Evolutionary conservation across 2,113 vertebrate species (phyloP).

Genomic region (Oreotragus oreotragus): DNA sequence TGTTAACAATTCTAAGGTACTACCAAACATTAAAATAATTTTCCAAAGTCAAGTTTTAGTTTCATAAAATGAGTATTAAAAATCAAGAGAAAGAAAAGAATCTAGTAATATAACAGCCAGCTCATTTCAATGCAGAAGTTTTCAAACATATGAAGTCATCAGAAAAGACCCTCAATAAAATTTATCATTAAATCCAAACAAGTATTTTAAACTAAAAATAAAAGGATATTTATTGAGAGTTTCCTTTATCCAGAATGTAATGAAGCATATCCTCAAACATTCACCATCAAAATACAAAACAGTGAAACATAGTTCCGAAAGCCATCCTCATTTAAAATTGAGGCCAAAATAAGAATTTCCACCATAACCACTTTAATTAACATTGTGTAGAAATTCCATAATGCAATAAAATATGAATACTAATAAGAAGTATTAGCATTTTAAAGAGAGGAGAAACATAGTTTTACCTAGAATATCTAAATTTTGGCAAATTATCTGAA

Average conservation of each 20-base stretch:
- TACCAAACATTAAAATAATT: background rate
- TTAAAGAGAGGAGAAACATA: background rate
- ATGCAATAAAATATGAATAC: background rate
- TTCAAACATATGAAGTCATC: background rate
- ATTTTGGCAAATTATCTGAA: constrained; percentile 2
- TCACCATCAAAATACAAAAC: background rate
- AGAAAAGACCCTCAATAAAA: background rate
- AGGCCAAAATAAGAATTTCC: constrained; percentile 1
- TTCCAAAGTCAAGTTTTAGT: background rate
- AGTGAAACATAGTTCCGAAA: background rate
- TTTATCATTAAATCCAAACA: background rate
- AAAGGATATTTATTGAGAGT: background rate
- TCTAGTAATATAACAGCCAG: background rate
- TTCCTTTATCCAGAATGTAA: background rate
- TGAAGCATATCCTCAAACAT: background rate
- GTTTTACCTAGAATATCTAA: background rate
- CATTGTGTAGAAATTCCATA: background rate
- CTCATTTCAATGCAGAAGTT: background rate
- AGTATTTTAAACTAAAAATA: background rate
- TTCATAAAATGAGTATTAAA: background rate
- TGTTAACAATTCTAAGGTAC: background rate
- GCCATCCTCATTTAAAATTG: background rate
- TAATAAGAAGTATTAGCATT: background rate
- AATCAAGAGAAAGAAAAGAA: background rate
- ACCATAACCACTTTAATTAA: background rate